A percentile compares a stretch with the other conserved stretches of the same genome.
phyloP scores from a whole-genome alignment of 2,888 invertebrate species.

The Pterobdella sp. region DNA sequence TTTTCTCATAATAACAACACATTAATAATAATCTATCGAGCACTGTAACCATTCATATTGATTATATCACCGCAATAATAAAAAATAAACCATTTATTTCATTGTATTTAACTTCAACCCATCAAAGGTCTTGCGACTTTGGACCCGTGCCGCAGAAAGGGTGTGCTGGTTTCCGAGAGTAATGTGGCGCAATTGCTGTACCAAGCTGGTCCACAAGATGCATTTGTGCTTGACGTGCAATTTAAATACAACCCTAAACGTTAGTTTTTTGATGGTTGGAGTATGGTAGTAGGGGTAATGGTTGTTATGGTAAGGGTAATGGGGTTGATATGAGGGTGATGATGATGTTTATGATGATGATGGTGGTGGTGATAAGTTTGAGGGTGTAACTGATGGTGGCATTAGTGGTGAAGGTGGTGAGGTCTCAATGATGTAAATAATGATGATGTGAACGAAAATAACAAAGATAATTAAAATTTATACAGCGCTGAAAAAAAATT shows the following conservation, averaged over 20 bases:
- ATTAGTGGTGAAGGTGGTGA: background rate
- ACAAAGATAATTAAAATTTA: too few relatives aligned
- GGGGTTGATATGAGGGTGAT: background rate
- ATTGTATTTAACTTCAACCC: too few relatives aligned
- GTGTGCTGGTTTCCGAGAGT: background rate
- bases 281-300: too few relatives aligned
- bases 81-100: too few relatives aligned
- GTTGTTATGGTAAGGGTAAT: background rate
- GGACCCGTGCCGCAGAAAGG: background rate
- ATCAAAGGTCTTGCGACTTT: background rate
- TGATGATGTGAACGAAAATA: too few relatives aligned
- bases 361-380: background rate
- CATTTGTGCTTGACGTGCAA: background rate
- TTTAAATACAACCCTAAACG: background rate
- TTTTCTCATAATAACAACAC: too few relatives aligned
- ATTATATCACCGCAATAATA: too few relatives aligned
- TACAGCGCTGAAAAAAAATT: too few relatives aligned
- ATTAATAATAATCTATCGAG: too few relatives aligned
- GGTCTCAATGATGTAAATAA: background rate
- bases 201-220: background rate
- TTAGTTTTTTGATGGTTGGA: background rate
- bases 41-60: too few relatives aligned
- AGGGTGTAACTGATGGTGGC: background rate
- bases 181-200: conserved; percentile 9
- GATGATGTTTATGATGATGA: background rate